Conservation (phyloP, 2,113 vertebrate genomes). For the Actinemys pallida region DNA sequence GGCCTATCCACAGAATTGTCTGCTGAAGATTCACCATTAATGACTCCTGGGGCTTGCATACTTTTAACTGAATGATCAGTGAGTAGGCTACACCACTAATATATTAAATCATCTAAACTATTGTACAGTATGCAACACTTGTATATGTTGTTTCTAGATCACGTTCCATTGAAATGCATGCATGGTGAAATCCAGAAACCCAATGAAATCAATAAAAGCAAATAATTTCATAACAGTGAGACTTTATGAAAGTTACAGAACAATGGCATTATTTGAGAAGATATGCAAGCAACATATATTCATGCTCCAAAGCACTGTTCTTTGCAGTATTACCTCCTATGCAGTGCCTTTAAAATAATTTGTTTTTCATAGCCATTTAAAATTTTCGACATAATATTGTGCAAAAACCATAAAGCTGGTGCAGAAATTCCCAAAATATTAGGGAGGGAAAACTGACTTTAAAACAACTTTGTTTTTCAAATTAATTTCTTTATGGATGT, state of each 20-base stretch:
- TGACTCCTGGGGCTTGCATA: not conserved
- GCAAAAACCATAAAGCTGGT: not conserved
- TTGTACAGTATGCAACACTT: not conserved
- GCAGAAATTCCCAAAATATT: not conserved
- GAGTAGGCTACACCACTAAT: not conserved
- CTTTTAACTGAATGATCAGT: not conserved
- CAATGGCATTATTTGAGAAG: not conserved
- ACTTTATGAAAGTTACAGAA: not conserved
- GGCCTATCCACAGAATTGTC: not conserved
- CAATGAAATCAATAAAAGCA: not conserved
- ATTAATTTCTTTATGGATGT: not conserved
- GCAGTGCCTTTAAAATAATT: not conserved
- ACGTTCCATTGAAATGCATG: not conserved
- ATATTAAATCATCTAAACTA: not conserved
- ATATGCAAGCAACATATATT: not conserved
- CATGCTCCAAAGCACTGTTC: not conserved
- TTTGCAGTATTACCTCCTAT: not conserved
- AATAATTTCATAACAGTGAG: not conserved
- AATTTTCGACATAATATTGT: not conserved
- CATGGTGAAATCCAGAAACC: accelerated
- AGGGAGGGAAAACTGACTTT: not conserved
- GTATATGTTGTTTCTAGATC: not conserved
- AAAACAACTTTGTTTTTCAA: not conserved
- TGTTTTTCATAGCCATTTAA: not conserved
- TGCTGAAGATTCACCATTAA: not conserved